Evolutionary conservation across 2,113 vertebrate genomes (phyloP), one percentile per base, ranked within the genome.

Genomic region (Mirza zaza): DNA sequence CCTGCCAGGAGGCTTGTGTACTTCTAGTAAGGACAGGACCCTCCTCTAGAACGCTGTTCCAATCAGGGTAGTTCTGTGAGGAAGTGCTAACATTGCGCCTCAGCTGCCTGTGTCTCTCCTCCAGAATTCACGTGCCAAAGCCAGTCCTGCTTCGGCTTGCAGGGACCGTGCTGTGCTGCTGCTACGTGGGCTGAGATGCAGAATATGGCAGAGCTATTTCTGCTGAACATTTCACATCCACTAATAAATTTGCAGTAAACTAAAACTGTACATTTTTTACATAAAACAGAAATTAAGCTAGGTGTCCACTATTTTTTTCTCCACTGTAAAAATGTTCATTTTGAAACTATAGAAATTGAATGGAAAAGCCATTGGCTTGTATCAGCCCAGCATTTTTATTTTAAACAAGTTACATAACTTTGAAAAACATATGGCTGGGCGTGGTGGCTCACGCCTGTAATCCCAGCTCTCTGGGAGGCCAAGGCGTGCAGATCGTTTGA

Each of bases 251-350:
- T 42, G 4, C 23, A 92, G 21, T 10, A 63, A 45, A 85, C 48
- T 85, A 81, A 59, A 81, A 73, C 32, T 70, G 27, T 21, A 2
- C 29, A 29, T 50, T 57, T 80, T 89, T 80, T 50, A 55, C 52
- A 79, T n/a, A 95, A 57, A 89, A 67, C 61, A 83, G 52, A 89
- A 68, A 85, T 59, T 75, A 75, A 93, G 48, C 13, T 77, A 68
- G 13, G 6, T 82, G 50, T 21, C 27, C 34, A 76, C 15, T 29
- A 29, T 45, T 86, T 87, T 57, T 92, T 63, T 20, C 67, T 73
- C 85, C 42, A 73, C 34, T 87, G 32, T n/a, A 70, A 79, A 89
- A 82, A 68, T 14, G 23, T 55, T n/a, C 70, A 79, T 48, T 75
- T 90, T 57, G 20, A 67, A 95, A 92, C 73, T 32, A 84, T 0